These are phyloP conservation scores for Cheilosia soror DNA, from an alignment of 2,888 invertebrate species.

Conservation along the genomic window DNA sequence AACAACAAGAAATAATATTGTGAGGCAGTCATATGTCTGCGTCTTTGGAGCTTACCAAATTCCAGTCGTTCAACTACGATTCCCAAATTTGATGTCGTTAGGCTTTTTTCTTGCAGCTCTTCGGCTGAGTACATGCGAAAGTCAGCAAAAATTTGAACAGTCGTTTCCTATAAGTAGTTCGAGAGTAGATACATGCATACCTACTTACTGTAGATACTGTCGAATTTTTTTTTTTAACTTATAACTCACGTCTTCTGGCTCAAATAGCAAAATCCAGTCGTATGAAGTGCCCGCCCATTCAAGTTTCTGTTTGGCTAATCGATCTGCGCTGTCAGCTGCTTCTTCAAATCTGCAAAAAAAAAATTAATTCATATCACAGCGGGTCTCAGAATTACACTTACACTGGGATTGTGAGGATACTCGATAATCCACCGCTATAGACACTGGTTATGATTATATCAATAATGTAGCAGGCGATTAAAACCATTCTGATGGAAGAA, in stretches of 20 bases:
- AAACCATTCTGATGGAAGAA: slow-evolving; percentile 77
- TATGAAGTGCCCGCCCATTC: slow-evolving; percentile 88
- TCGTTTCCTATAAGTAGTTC: slow-evolving; percentile 72
- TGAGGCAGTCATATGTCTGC: too few relatives aligned
- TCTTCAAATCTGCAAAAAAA: slow-evolving; percentile 84
- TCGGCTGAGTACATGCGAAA: slow-evolving; percentile 76
- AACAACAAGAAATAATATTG: too few relatives aligned
- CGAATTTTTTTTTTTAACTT: neutral
- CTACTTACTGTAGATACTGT: too few relatives aligned
- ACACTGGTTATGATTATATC: slow-evolving; percentile 86
- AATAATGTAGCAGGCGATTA: slow-evolving; percentile 81
- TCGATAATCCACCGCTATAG: slow-evolving; percentile 88
- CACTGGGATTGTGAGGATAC: slow-evolving; percentile 87
- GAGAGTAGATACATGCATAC: neutral
- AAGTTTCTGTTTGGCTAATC: slow-evolving; percentile 85
- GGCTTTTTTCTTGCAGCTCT: slow-evolving; percentile 81
- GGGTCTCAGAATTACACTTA: slow-evolving; percentile 73
- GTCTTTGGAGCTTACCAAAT: slow-evolving; percentile 85
- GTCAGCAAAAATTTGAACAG: slow-evolving; percentile 73
- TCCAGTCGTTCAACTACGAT: slow-evolving; percentile 87
- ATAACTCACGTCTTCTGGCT: slow-evolving; percentile 84
- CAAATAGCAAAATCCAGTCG: slow-evolving; percentile 87
- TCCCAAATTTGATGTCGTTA: slow-evolving; percentile 85
- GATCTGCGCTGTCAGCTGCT: slow-evolving; percentile 86
- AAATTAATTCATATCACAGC: neutral